Evolutionary conservation across 2,888 invertebrate species (phyloP).

Genomic region (Tipula lateralis): DNA sequence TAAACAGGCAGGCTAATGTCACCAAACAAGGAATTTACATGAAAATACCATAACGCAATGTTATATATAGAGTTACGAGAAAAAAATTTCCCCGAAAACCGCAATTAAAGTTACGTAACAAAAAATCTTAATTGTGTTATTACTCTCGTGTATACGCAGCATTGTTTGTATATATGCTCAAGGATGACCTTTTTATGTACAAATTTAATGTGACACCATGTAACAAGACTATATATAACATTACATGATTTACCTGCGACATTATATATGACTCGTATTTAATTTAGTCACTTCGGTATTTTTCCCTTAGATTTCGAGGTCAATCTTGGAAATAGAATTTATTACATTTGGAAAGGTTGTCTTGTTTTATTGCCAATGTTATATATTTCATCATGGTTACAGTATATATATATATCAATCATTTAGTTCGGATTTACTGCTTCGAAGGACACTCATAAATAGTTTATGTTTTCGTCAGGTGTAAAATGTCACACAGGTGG

Average conservation of each 20-base stretch:
- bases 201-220: background rate
- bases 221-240: background rate
- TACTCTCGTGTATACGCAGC: background rate
- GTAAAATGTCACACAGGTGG: background rate
- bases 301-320: background rate
- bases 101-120: background rate
- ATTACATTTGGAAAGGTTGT: background rate
- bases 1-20: background rate
- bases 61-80: too few relatives aligned
- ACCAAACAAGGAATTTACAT: conserved; percentile 3
- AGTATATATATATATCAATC: background rate
- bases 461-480: background rate
- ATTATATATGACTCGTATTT: background rate
- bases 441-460: background rate
- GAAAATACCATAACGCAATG: conserved; percentile 5
- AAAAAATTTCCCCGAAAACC: background rate
- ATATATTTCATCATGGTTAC: background rate
- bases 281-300: background rate
- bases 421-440: background rate
- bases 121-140: background rate
- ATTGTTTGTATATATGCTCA: background rate
- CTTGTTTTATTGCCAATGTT: background rate
- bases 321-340: background rate
- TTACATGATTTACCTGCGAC: conserved; percentile 14
- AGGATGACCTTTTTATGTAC: conserved; percentile 4